Percentiles rank a stretch among this genome's conserved stretches.
phyloP scores from a whole-genome alignment of 2,113 vertebrate species.

The Pluvialis apricaria region DNA sequence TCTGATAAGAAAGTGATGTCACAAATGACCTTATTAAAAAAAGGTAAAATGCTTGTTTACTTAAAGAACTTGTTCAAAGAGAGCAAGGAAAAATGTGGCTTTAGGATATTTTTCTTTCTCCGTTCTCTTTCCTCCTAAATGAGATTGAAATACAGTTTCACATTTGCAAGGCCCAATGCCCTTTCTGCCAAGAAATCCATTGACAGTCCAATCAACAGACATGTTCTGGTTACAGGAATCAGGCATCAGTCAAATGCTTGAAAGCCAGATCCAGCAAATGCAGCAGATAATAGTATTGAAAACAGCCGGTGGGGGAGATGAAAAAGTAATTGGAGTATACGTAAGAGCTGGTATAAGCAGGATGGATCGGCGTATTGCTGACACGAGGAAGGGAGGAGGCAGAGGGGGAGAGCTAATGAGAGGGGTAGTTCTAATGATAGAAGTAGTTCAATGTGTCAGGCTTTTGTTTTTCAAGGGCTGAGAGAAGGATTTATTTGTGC shows the following conservation, averaged over 20 bases:
- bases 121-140: conserved; percentile 56
- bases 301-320: conserved; percentile 59
- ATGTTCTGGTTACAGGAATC: conserved; percentile 69
- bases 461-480: conserved; percentile 15
- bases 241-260: conserved; percentile 59
- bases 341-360: conserved; percentile 48
- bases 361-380: conserved; percentile 36
- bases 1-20: conserved; percentile 62
- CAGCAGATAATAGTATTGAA: conserved; percentile 65
- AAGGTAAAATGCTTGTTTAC: conserved; percentile 65
- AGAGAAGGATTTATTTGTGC: background rate
- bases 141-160: conserved; percentile 71
- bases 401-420: conserved; percentile 48
- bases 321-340: conserved; percentile 56
- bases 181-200: conserved; percentile 72
- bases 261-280: conserved; percentile 61
- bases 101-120: conserved; percentile 50
- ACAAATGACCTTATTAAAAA: conserved; percentile 74
- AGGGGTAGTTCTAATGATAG: conserved; percentile 55
- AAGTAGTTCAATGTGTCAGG: conserved; percentile 40
- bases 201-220: conserved; percentile 71
- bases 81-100: conserved; percentile 45
- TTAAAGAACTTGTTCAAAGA: conserved; percentile 59
- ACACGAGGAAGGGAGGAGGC: conserved; percentile 2
- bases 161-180: conserved; percentile 65